Evolutionary conservation across 2,888 invertebrate species (phyloP), one percentile per base, ranked within the genome.

Genomic region (Campoplex capitator): DNA sequence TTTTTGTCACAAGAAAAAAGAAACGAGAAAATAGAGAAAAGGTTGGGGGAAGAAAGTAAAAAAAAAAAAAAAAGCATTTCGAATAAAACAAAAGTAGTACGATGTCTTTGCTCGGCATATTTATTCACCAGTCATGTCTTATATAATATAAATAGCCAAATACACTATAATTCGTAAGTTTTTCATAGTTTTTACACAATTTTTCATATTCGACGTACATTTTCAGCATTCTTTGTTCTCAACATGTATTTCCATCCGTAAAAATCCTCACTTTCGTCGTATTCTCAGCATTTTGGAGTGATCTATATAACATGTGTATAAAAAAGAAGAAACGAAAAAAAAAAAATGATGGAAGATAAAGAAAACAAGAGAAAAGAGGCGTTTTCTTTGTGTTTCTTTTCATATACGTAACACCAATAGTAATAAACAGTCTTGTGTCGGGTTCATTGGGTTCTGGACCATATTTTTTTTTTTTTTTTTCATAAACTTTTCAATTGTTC

Each of bases 361-460:
- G 13, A 81, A 70, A 51, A 89, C 76, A 82, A 88, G 75, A 89
- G 88, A 85, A 89, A 88, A 83, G 89, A 79, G 81, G 83, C 88
- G 86, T 38, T 38, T 23, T 38, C 8, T 42, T 42, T 9, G 9
- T 42, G 7, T 42, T 62, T 68, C 74, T 78, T 78, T 89, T 79
- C 88, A 84, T 90, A 32, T 32, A 89, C 89, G 89, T 90, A 91
- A 92, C 90, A 91, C 90, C 90, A 91, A 93, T 92, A 91, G 89
- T 91, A 90, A 91, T 92, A 91, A 92, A 93, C 93, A 93, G 93
- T 93, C 93, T 93, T 93, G 91, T 91, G 90, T 92, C 90, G 91
- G 91, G 91, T 91, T 91, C 88, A 89, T 90, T 89, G 88, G 86
- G 83, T 70, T 74, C 74, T 67, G 73, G 56, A 83, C 65, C 78